Base-by-base conservation (phyloP, 92 coral and sea anemone species). In the Plumapathes pennacea region DNA sequence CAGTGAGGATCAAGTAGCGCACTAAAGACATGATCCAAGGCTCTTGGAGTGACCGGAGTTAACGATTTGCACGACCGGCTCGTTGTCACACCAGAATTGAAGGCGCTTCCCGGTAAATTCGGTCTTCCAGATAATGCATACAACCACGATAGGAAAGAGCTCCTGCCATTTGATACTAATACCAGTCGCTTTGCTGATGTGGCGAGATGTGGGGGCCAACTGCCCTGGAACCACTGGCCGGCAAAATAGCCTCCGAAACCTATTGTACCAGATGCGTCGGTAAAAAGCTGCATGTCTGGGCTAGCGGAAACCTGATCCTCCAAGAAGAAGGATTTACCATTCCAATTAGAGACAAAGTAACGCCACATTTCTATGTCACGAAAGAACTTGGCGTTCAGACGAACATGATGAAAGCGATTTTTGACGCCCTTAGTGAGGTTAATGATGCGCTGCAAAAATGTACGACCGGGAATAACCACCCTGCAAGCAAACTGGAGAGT, bases 141-240 rank as follows among this genome's bases (percentile, higher is more conserved):
- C 89, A 2, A 61, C 89, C 0, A 76, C 84, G 10, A 83, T 40
- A 5, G 80, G 76, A 34, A 57, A 77, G 25, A 77, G 46, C 29
- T 83, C 76, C 24, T 83, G 90, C 81, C 85, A 84, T 31, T 77
- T 85, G 46, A 77, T 77, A 53, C 72, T 70, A 29, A 84, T 71
- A 43, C 77, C 76, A 5, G 77, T 76, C 5, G 27, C 52, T 19
- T 51, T 55, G 34, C 71, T 62, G 5, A 57, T 76, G 29, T 77
- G 81, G 38, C 46, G 73, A 29, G 57, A 18, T 68, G n/a, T n/a
- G n/a, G n/a, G n/a, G 40, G 59, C 90, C 78, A 84, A 9, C 51
- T 28, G 23, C 90, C 85, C 52, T 72, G 85, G 37, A 84, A 84
- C 90, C 90, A 84, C 11, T 84, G 57, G 13, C 29, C 3, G 3